phyloP scores from a whole-genome alignment of 2,113 vertebrate genomes.

The Lethenteron camtschaticum region DNA sequence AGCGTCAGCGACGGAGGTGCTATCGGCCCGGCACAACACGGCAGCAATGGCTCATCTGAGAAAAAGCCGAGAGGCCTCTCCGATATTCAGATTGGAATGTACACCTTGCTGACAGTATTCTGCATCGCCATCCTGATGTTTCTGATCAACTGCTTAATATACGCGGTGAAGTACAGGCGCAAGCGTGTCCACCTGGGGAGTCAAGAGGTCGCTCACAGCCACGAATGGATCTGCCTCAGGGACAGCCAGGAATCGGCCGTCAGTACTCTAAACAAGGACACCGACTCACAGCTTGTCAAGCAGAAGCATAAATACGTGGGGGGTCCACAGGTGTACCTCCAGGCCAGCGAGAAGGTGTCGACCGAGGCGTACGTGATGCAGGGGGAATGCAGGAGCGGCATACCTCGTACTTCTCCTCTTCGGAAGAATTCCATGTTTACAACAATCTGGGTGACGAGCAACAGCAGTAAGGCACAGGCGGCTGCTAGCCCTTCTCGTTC shows the following conservation, averaged over 20 bases:
- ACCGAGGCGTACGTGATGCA: too few species aligned
- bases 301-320: too few species aligned
- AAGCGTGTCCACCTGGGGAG: slow-evolving; percentile 13
- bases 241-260: accelerated
- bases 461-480: too few species aligned
- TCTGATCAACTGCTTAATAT: slow-evolving; percentile 32
- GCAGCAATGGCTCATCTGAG: background rate
- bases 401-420: too few species aligned
- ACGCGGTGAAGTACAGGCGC: slow-evolving; percentile 29
- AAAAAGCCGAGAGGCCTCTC: slow-evolving; percentile 13
- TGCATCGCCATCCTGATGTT: slow-evolving; percentile 37
- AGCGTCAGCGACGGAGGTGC: background rate
- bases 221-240: slow-evolving; percentile 58
- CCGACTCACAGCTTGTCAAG: too few species aligned
- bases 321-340: too few species aligned
- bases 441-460: too few species aligned
- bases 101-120: slow-evolving; percentile 32
- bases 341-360: too few species aligned
- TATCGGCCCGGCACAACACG: background rate
- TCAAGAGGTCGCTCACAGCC: slow-evolving; percentile 29
- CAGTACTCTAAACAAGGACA: too few species aligned
- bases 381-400: too few species aligned
- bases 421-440: too few species aligned
- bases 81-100: slow-evolving; percentile 32
- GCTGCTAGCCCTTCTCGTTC: too few species aligned